These are phyloP conservation scores for Paracyclopina nana DNA, from an alignment of 1,140 invertebrate genomes.

Conservation along the genomic window DNA sequence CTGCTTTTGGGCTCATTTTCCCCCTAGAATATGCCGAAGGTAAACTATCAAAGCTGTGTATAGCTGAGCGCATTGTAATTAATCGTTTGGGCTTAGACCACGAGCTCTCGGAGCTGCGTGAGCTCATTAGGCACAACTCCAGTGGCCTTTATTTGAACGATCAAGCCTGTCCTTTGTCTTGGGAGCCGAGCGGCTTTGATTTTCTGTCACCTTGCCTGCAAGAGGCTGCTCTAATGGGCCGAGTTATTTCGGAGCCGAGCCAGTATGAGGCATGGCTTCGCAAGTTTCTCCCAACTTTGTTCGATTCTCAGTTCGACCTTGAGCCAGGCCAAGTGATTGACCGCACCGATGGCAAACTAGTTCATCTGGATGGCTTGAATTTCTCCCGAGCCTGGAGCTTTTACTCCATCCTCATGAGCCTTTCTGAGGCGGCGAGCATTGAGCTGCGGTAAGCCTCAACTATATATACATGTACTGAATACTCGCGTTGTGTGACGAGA, in stretches of 20 bases:
- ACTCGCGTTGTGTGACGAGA: not conserved
- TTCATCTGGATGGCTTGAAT: conserved; percentile 15
- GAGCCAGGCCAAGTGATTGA: conserved; percentile 8
- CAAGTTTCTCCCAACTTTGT: conserved; percentile 7
- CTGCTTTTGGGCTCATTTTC: conserved; percentile 10
- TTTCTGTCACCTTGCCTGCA: conserved; percentile 11
- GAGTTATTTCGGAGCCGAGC: not conserved
- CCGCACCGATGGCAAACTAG: conserved; percentile 11
- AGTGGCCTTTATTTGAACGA: not conserved
- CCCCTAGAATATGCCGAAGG: not conserved
- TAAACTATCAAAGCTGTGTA: not conserved
- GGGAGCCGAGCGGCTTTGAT: conserved; percentile 12
- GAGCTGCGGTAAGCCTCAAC: not conserved
- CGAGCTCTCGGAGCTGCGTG: not conserved
- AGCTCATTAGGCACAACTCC: not conserved
- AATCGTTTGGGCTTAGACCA: not conserved
- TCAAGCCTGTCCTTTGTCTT: not conserved
- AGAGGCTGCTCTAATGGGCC: not conserved
- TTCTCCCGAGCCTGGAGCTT: conserved; percentile 12
- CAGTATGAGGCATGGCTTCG: conserved; percentile 1
- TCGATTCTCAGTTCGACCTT: conserved; percentile 7
- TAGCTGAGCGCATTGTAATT: not conserved
- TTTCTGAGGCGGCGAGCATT: not conserved
- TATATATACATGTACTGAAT: not conserved
- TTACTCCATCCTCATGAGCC: not conserved